These are phyloP conservation scores for Platygyra sinensis DNA, from an alignment of 64 coral and sea anemone genomes.

Conservation along the genomic window DNA sequence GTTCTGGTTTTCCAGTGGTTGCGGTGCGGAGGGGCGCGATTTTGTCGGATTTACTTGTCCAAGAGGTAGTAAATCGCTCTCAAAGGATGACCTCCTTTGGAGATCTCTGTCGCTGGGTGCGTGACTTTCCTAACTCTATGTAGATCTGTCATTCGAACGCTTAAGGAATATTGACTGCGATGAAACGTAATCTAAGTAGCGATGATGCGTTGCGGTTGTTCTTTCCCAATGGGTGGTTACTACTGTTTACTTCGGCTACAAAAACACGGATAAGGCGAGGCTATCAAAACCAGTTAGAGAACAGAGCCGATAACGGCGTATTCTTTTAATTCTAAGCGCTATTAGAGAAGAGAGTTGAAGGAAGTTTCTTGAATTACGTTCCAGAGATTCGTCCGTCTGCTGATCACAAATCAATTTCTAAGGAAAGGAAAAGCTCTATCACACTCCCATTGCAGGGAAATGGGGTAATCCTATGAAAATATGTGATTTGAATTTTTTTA, in stretches of 20 bases:
- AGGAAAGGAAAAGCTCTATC: neutral
- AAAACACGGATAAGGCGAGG: constrained; percentile 27
- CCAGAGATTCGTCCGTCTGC: neutral
- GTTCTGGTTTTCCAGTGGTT: neutral
- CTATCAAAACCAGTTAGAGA: constrained; percentile 1
- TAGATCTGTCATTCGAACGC: constrained; percentile 44
- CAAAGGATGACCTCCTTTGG: neutral
- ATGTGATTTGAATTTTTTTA: constrained; percentile 32
- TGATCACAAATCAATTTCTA: neutral
- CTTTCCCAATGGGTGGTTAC: constrained; percentile 26
- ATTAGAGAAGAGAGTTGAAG: neutral
- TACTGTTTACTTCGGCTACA: constrained; percentile 27
- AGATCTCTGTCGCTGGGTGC: neutral
- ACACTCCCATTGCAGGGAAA: neutral
- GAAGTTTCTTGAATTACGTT: neutral
- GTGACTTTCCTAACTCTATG: constrained; percentile 18
- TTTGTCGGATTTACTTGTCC: constrained; percentile 4
- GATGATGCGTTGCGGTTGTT: constrained; percentile 17
- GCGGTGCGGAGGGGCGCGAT: neutral
- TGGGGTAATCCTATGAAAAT: neutral
- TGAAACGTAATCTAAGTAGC: constrained; percentile 7
- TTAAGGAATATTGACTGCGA: constrained; percentile 37
- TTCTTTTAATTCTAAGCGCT: neutral
- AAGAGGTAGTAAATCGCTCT: constrained; percentile 9
- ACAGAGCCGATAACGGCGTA: neutral